Percentiles rank a stretch among this genome's conserved stretches.
phyloP scores from a whole-genome alignment of 2,888 invertebrate genomes.

The Pammene aurita region DNA sequence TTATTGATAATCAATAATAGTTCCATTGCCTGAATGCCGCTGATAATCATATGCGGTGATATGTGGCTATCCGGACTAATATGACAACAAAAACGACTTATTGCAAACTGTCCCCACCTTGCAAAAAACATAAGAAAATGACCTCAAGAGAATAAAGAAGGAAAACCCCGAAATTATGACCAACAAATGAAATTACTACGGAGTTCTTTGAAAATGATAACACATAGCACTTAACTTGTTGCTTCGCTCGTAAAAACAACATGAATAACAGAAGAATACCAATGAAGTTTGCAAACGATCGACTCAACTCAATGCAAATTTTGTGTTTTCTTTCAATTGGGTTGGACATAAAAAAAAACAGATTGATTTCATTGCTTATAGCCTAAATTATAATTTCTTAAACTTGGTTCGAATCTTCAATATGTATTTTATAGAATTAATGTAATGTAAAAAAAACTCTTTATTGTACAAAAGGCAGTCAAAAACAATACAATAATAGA shows the following conservation, averaged over 20 bases:
- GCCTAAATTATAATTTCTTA: too few species aligned
- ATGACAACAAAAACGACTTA: conserved; percentile 45
- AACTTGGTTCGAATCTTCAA: too few species aligned
- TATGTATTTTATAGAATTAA: too few species aligned
- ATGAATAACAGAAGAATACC: conserved; percentile 1
- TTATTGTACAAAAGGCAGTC: too few species aligned
- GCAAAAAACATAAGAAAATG: conserved; percentile 15
- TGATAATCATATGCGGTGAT: conserved; percentile 52
- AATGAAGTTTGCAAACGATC: conserved; percentile 11
- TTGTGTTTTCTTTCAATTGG: conserved; percentile 2
- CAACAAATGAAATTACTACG: conserved; percentile 21
- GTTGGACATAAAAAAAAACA: background rate
- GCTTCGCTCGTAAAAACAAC: conserved; percentile 15
- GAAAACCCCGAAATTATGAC: conserved; percentile 14
- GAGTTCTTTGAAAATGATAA: conserved; percentile 19
- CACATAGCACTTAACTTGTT: conserved; percentile 31
- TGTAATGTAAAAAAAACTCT: too few species aligned
- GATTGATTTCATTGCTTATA: too few species aligned
- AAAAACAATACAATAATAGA: too few species aligned
- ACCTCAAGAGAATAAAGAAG: conserved; percentile 16
- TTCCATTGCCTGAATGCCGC: conserved; percentile 50
- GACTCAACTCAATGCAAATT: conserved; percentile 8
- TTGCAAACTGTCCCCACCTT: conserved; percentile 17
- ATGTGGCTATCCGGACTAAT: conserved; percentile 44
- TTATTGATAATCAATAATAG: conserved; percentile 56